Base-by-base conservation (phyloP, 2,113 vertebrate species). In the Coracopsis vasa region DNA sequence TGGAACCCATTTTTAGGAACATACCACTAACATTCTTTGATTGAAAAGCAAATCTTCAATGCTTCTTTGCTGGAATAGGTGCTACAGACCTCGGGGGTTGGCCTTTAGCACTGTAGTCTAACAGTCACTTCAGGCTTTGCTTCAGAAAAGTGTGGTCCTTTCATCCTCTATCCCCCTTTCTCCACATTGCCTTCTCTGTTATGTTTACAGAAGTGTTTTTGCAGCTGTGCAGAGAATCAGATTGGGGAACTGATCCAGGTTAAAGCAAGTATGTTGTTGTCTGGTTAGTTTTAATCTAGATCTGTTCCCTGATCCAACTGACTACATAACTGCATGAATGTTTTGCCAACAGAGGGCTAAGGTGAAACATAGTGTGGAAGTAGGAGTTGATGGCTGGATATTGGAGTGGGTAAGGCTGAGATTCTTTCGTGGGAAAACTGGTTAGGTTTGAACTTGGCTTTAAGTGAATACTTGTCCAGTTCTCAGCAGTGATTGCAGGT, bases 241-340 rank as follows among this genome's bases (percentile, higher is more conserved):
- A 80, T 20, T 51, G 70, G 88, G 81, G 66, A 94, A 39, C 64
- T 53, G 64, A 66, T 97, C 39, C 64, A 94, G 86, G 33, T 88
- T 88, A 78, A 83, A 88, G 86, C 72, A 88, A 93, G 45, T 83
- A 73, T 5, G 1, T 92, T 90, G 86, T 92, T 95, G 86, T 92
- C 86, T 86, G 67, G 60, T 90, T 86, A 86, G 81, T 92, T 92
- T 90, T 93, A 78, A 92, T 95, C 75, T 93, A 88, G 80, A 92
- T 93, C 41, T 88, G n/a, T 82, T 90, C 88, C 77, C 74, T 92
- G 79, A 93, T 94, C 80, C 69, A 94, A 6, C 60, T 62, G 64
- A 45, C 80, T 94, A 11, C 82, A 20, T 83, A 92, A 77, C 67
- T 94, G 80, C 45, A 19, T 16, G 27, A 44, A 17, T 71, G 31